Evolutionary conservation across 2,888 invertebrate species (phyloP).

Genomic region (Apodemia hepburni): DNA sequence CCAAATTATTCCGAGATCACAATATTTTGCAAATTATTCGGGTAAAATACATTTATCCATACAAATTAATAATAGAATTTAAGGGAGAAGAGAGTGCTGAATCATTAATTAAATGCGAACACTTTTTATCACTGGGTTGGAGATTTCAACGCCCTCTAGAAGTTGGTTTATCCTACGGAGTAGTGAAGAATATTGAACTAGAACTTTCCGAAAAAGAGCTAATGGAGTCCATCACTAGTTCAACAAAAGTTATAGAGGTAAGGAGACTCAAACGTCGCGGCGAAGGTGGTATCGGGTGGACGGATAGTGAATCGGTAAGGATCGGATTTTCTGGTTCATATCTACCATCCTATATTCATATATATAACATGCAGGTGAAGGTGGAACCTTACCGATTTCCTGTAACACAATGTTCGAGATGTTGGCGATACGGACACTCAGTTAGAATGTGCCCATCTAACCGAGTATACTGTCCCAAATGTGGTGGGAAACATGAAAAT

Average conservation of each 20-base stretch:
- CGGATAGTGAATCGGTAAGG: neutral
- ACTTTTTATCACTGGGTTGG: neutral
- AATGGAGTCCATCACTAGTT: conserved; percentile 9
- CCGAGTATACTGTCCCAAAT: conserved; percentile 7
- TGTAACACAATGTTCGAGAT: conserved; percentile 6
- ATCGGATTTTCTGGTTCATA: conserved; percentile 6
- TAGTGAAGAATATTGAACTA: conserved; percentile 19
- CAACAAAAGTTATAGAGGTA: neutral
- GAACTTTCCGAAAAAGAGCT: conserved; percentile 15
- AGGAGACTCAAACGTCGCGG: neutral
- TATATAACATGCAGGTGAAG: conserved; percentile 17
- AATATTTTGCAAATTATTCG: neutral
- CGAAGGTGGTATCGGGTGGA: conserved; percentile 8
- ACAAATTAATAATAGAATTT: neutral
- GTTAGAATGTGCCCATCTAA: conserved; percentile 23
- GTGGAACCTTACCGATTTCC: conserved; percentile 12
- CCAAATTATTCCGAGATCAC: neutral
- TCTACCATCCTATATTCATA: conserved; percentile 17
- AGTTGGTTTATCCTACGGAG: conserved; percentile 19
- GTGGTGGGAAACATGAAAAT: conserved; percentile 1
- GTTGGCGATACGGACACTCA: neutral
- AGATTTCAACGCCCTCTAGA: conserved; percentile 17
- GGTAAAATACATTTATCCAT: neutral
- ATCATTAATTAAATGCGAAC: neutral
- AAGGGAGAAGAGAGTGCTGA: neutral